Conservation (phyloP, 2,113 vertebrate species). For the Callaeas wilsoni region DNA sequence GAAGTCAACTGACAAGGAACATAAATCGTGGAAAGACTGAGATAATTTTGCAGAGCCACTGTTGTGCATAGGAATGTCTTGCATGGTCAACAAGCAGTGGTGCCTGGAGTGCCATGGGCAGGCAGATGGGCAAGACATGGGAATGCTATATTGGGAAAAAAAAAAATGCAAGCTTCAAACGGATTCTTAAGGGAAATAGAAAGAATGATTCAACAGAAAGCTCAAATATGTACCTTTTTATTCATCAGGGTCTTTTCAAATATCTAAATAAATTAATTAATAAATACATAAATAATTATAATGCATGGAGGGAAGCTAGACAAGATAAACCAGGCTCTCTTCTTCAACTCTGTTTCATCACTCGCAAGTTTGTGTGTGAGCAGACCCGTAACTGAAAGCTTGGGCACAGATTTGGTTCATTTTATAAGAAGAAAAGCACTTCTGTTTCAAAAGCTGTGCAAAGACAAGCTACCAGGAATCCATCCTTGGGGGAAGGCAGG, state of each 20-base stretch:
- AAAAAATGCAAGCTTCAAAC: background rate
- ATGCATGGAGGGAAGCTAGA: background rate
- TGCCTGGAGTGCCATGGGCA: too few species aligned
- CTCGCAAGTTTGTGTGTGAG: background rate
- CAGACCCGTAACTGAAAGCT: background rate
- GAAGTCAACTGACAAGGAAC: background rate
- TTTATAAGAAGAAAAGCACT: background rate
- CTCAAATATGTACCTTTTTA: background rate
- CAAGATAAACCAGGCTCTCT: background rate
- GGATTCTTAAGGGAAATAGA: background rate
- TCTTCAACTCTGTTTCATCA: background rate
- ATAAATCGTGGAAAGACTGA: background rate
- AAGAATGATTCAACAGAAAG: background rate
- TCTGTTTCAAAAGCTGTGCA: background rate
- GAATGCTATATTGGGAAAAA: background rate
- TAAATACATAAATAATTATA: background rate
- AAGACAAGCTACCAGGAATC: background rate
- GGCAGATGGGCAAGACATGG: background rate
- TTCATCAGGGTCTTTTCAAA: background rate
- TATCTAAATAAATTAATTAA: background rate
- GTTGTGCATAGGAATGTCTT: background rate
- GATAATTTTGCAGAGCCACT: background rate
- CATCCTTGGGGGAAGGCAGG: background rate
- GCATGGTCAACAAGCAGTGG: fast-evolving
- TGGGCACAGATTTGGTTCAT: background rate